Evolutionary conservation across 2,797 vertebrate species (phyloP), one percentile per base, ranked within the genome.

Genomic region (Catostomus latipinnis): DNA sequence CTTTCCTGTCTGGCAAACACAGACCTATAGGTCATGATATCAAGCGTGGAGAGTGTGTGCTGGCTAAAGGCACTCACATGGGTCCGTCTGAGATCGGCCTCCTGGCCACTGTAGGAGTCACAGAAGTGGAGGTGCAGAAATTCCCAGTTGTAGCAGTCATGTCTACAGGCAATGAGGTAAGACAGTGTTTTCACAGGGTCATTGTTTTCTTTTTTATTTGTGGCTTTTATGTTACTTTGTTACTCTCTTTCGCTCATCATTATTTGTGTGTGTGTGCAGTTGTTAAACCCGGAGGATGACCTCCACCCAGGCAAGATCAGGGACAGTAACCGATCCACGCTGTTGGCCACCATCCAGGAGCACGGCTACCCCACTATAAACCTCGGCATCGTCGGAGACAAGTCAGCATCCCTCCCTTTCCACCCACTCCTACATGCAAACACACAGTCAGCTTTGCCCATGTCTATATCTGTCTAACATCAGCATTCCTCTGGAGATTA

Each of bases 1-100:
- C 11, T 0, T 54, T 34, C 61, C 16, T 78, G 16, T 75, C 34
- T 80, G n/a, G 90, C 85, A 78, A 91, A 96, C 83, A 76, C 92
- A 99, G 97, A 92, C 97, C 97, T 72, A 99, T 99, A 82, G 98
- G 98, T 86, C 98, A 99, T 74, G 98, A 99, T 89, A 99, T 99
- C 93, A 95, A 98, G 89, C 95, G 98, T 91, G 98, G 97, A 50
- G 98, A 99, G 93, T 99, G 98, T 63, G 97, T 99, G 81, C 85
- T 99, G 91, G 93, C 97, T 56, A 99, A 98, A 90, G 98, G 97
- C 83, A 99, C 98, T 43, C 98, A 99, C 79, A 98, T 99, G 97
- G 98, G 98, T 81, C 97, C 98, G 0, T 99, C 97, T 67, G 98
- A 99, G 90, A 98, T 99, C 57, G 98, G 98, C 78, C 94, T 99